Conservation (phyloP, 2,888 invertebrate genomes). For the Dorcus parallelipipedus region DNA sequence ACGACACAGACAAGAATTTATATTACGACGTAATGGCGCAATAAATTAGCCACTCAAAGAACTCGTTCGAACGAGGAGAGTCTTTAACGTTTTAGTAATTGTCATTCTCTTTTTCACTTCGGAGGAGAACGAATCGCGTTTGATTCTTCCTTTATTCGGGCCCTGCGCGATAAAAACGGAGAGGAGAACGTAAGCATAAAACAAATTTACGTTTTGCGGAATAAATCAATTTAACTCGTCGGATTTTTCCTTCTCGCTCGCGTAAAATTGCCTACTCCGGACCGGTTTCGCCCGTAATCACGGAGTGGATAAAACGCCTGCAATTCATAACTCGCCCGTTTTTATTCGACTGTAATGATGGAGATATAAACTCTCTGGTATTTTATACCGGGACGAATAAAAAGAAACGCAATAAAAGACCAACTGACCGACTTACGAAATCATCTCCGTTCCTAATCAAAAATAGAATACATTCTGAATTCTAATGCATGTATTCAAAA, state of each 20-base stretch:
- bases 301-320: too few species aligned
- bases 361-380: too few species aligned
- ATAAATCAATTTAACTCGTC: neutral
- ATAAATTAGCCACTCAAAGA: constrained; percentile 1
- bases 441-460: too few species aligned
- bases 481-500: too few species aligned
- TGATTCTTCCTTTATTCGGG: neutral
- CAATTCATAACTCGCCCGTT: too few species aligned
- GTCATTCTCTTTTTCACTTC: constrained; percentile 13
- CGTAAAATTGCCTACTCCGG: neutral
- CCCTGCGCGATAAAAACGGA: neutral
- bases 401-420: too few species aligned
- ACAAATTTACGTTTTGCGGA: constrained; percentile 6
- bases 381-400: too few species aligned
- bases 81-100: constrained; percentile 7
- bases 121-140: constrained; percentile 7
- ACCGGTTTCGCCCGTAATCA: neutral
- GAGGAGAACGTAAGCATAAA: constrained; percentile 2
- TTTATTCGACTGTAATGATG: too few species aligned
- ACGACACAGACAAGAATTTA: constrained; percentile 18
- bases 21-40: constrained; percentile 7
- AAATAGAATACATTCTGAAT: too few species aligned
- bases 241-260: neutral
- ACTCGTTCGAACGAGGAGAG: neutral
- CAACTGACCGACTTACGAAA: too few species aligned